phyloP scores from a whole-genome alignment of 2,113 vertebrate genomes.

The Gadus macrocephalus region DNA sequence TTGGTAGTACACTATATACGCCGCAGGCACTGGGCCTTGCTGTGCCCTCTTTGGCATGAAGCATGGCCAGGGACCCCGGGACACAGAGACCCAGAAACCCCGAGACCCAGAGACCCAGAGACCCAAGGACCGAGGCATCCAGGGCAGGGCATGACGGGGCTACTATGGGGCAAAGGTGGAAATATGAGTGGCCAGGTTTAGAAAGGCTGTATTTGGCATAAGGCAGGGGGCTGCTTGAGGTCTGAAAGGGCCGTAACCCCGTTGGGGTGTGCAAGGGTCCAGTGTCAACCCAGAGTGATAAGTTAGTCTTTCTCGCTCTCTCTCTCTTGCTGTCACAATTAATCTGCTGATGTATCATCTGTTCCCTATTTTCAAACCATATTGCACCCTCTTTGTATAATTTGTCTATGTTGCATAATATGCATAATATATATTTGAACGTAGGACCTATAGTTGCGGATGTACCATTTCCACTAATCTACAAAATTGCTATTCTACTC shows the following conservation, averaged over 20 bases:
- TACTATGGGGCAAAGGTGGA: constrained; percentile 30
- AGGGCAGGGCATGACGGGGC: constrained; percentile 28
- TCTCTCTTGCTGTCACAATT: no score
- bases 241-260: constrained; percentile 31
- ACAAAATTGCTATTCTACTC: no score
- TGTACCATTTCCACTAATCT: no score
- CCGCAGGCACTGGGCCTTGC: constrained; percentile 7
- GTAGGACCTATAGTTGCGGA: no score
- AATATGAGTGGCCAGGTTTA: constrained; percentile 41
- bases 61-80: constrained; percentile 4
- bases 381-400: no score
- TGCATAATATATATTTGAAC: no score
- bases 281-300: constrained; percentile 43
- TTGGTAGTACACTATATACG: constrained; percentile 2
- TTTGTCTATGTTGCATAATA: no score
- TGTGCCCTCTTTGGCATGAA: constrained; percentile 16
- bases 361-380: no score
- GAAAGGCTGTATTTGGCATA: constrained; percentile 50
- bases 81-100: no score
- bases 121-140: not conserved
- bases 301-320: constrained; percentile 33
- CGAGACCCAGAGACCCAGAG: no score
- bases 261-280: constrained; percentile 27
- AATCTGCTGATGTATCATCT: not conserved
- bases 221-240: constrained; percentile 33